A percentile compares a stretch with the other conserved stretches of the same genome.
Evolutionary conservation across 1,140 invertebrate species (phyloP).

Genomic region (Pygmarrhopalites habei): DNA sequence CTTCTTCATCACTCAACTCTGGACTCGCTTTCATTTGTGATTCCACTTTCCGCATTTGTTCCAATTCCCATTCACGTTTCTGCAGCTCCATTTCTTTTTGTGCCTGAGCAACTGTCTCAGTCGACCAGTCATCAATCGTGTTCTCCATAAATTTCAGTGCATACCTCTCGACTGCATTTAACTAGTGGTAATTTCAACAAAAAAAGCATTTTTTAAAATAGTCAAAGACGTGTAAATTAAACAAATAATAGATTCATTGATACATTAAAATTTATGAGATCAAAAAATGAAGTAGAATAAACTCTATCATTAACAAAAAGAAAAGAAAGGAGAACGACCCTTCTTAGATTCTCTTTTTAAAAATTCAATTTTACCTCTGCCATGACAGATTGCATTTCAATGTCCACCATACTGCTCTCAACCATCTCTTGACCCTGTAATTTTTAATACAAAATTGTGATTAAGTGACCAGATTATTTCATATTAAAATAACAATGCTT

Average conservation of each 20-base stretch:
- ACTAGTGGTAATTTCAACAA: slow-evolving; percentile 48
- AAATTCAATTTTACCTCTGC: slow-evolving; percentile 15
- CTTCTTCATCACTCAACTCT: slow-evolving; percentile 28
- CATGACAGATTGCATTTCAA: slow-evolving; percentile 23
- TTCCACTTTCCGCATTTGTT: slow-evolving; percentile 56
- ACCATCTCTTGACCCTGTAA: slow-evolving; percentile 19
- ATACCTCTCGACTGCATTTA: slow-evolving; percentile 85
- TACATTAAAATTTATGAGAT: too few species aligned
- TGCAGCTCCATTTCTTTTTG: slow-evolving; percentile 83
- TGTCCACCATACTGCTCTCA: slow-evolving; percentile 3
- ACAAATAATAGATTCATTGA: too few species aligned
- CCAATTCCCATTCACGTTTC: slow-evolving; percentile 89
- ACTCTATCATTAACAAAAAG: too few species aligned
- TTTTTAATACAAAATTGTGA: slow-evolving; percentile 1
- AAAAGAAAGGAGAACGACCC: too few species aligned
- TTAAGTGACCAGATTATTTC: too few species aligned
- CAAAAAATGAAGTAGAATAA: too few species aligned
- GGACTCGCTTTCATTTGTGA: slow-evolving; percentile 44
- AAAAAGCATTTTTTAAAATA: background rate
- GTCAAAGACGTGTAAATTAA: background rate
- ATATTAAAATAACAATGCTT: too few species aligned
- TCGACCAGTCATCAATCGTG: slow-evolving; percentile 73
- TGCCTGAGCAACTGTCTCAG: slow-evolving; percentile 75
- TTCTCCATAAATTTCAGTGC: slow-evolving; percentile 86
- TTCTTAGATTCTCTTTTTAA: background rate